Evolutionary conservation across 2,888 invertebrate genomes (phyloP).

Genomic region (Eupithecia vulgata): DNA sequence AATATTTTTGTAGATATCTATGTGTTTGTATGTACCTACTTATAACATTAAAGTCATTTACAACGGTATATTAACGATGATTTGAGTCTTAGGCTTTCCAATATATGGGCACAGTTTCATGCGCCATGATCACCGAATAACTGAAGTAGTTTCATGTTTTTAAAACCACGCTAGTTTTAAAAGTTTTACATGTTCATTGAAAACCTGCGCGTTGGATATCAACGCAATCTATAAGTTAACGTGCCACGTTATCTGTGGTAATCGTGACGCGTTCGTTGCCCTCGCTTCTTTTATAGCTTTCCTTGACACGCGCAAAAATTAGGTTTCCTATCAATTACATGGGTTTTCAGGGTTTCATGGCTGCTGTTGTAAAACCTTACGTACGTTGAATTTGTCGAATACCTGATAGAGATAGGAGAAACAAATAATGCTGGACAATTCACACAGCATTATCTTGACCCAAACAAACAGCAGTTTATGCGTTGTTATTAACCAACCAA

Average conservation of each 20-base stretch:
- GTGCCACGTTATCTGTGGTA: slow-evolving; percentile 6
- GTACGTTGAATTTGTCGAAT: background rate
- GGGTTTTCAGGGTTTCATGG: background rate
- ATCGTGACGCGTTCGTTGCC: slow-evolving; percentile 15
- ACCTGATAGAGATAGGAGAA: background rate
- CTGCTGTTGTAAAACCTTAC: background rate
- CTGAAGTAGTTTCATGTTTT: too few relatives aligned
- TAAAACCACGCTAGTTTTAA: too few relatives aligned
- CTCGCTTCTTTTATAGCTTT: slow-evolving; percentile 20
- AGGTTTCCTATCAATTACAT: slow-evolving; percentile 10
- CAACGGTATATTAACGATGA: too few relatives aligned
- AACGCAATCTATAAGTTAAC: background rate
- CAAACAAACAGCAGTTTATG: background rate
- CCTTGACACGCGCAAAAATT: slow-evolving; percentile 16
- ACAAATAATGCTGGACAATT: too few relatives aligned
- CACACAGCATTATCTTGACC: too few relatives aligned
- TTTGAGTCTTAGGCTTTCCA: too few relatives aligned
- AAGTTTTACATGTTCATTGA: background rate
- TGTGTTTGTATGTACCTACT: too few relatives aligned
- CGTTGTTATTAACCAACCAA: background rate
- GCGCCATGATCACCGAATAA: too few relatives aligned
- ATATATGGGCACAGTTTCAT: too few relatives aligned
- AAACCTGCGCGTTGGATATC: background rate
- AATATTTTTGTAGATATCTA: too few relatives aligned
- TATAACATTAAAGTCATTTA: too few relatives aligned